Evolutionary conservation across 1,140 invertebrate species (phyloP).

Genomic region (Idris sp.): DNA sequence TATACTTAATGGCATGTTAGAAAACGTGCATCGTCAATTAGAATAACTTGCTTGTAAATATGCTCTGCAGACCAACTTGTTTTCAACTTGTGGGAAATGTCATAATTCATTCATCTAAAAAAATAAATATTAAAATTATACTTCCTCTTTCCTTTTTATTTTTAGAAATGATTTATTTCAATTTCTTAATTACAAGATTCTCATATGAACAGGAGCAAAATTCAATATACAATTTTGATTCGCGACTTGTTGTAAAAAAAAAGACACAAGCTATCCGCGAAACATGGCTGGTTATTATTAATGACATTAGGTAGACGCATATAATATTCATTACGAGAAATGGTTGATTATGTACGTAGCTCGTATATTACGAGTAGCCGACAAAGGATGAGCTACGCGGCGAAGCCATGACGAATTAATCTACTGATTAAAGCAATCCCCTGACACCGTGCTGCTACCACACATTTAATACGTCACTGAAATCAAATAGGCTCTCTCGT

Average conservation of each 20-base stretch:
- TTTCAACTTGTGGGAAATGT: too few species aligned
- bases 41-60: too few species aligned
- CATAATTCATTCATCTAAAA: too few species aligned
- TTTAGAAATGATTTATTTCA: too few species aligned
- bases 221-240: slow-evolving; percentile 47
- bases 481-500: slow-evolving; percentile 73
- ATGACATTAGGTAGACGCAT: slow-evolving; percentile 74
- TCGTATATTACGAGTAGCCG: slow-evolving; percentile 75
- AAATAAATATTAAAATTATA: too few species aligned
- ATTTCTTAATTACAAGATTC: too few species aligned
- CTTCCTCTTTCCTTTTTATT: too few species aligned
- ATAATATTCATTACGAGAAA: slow-evolving; percentile 78
- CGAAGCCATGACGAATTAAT: slow-evolving; percentile 77
- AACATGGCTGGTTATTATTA: slow-evolving; percentile 72
- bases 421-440: slow-evolving; percentile 77
- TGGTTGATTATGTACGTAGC: slow-evolving; percentile 77
- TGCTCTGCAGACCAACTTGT: too few species aligned
- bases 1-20: too few species aligned
- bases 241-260: slow-evolving; percentile 29
- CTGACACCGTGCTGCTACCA: slow-evolving; percentile 74
- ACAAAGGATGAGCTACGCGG: slow-evolving; percentile 75
- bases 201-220: too few species aligned
- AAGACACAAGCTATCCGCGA: slow-evolving; percentile 55
- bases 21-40: too few species aligned
- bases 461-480: slow-evolving; percentile 76